These are phyloP conservation scores for Platyura marginata DNA, from an alignment of 1,140 invertebrate species.

Conservation along the genomic window DNA sequence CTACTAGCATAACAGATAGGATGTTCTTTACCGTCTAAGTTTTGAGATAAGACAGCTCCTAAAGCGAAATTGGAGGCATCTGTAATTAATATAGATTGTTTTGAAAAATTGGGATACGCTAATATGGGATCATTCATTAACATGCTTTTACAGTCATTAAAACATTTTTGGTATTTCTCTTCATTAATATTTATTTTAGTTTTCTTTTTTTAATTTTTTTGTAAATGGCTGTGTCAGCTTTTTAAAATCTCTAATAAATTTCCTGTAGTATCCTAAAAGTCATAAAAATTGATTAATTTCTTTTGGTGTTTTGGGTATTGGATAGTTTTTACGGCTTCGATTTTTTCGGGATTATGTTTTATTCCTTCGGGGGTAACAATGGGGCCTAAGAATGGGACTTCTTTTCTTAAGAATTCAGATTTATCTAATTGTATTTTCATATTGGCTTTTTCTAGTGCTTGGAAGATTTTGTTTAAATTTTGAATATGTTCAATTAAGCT, in stretches of 20 bases:
- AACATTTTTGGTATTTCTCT: too few species aligned
- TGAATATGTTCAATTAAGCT: neutral
- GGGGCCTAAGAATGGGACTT: neutral
- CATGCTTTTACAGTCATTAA: too few species aligned
- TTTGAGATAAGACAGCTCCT: constrained; percentile 8
- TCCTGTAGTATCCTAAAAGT: constrained; percentile 24
- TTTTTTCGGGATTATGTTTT: neutral
- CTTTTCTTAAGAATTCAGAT: constrained; percentile 1
- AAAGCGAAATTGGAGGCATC: constrained; percentile 10
- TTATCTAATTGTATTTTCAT: constrained; percentile 3
- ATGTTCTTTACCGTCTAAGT: too few species aligned
- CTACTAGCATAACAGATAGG: constrained; percentile 19
- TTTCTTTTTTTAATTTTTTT: neutral
- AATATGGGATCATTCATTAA: too few species aligned
- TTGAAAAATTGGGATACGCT: too few species aligned
- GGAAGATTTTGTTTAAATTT: neutral
- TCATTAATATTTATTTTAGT: too few species aligned
- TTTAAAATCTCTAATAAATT: constrained; percentile 20
- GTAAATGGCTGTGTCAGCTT: constrained; percentile 17
- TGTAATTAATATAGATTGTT: constrained; percentile 8
- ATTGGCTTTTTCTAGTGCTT: neutral
- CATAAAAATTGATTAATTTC: constrained; percentile 26
- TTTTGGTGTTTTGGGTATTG: constrained; percentile 16
- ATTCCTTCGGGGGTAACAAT: constrained; percentile 9
- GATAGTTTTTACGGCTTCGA: neutral